Conservation (phyloP, 2,113 vertebrate genomes). For the Salvator merianae region DNA sequence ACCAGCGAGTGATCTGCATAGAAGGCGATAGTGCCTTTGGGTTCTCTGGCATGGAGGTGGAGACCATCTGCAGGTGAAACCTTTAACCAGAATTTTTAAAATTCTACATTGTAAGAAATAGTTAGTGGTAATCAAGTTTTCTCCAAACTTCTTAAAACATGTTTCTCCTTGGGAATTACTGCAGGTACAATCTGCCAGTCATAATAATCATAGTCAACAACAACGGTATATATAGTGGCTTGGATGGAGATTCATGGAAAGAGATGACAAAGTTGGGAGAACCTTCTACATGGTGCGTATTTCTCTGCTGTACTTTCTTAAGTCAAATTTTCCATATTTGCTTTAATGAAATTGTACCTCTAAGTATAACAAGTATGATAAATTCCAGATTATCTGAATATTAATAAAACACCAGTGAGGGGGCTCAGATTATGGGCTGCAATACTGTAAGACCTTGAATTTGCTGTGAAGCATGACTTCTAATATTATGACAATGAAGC, state of each 20-base stretch:
- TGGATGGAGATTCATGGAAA: constrained; percentile 85
- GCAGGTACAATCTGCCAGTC: constrained; percentile 90
- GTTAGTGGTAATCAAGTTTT: no score
- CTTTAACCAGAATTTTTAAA: background rate
- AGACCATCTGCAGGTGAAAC: constrained; percentile 93
- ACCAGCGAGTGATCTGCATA: constrained; percentile 84
- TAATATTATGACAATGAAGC: background rate
- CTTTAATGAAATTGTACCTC: background rate
- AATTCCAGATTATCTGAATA: background rate
- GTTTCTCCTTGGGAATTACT: constrained; percentile 44
- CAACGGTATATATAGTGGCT: constrained; percentile 94
- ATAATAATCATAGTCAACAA: constrained; percentile 93
- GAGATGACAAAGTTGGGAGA: constrained; percentile 82
- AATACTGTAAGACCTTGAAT: background rate
- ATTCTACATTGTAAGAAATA: background rate
- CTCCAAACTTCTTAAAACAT: background rate
- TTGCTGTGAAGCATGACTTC: background rate
- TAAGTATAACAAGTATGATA: background rate
- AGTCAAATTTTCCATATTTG: background rate
- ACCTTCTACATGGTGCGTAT: constrained; percentile 72
- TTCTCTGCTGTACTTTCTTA: background rate
- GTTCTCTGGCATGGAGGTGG: constrained; percentile 97
- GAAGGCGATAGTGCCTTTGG: constrained; percentile 98
- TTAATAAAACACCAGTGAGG: background rate
- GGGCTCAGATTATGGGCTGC: background rate